Evolutionary conservation across 1,140 invertebrate genomes (phyloP).

Genomic region (Agrypnia vestita): DNA sequence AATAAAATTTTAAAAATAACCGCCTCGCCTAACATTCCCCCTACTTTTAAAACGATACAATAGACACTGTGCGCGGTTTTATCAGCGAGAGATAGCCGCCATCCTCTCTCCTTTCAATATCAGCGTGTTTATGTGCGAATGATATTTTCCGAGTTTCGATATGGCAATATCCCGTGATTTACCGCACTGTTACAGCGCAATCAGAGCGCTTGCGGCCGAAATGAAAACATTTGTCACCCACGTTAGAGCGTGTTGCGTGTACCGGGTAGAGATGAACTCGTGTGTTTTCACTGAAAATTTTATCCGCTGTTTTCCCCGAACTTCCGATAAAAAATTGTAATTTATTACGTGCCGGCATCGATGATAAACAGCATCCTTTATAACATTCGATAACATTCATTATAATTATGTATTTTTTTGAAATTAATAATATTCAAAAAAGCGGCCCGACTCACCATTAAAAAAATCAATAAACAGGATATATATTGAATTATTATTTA

Average conservation of each 20-base stretch:
- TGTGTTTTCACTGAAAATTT: constrained; percentile 5
- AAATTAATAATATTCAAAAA: too few relatives aligned
- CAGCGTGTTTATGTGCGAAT: constrained; percentile 41
- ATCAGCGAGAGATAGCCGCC: not conserved
- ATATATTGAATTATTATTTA: too few relatives aligned
- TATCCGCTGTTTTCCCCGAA: constrained; percentile 7
- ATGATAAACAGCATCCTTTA: too few relatives aligned
- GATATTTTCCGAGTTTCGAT: constrained; percentile 45
- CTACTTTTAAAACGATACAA: too few relatives aligned
- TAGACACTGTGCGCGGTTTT: not conserved
- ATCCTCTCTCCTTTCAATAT: constrained; percentile 15
- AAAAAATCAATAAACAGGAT: too few relatives aligned
- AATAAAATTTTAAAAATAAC: too few relatives aligned
- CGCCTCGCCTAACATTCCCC: too few relatives aligned
- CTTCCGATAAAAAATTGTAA: not conserved
- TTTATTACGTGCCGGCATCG: too few relatives aligned
- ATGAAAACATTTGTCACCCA: constrained; percentile 43
- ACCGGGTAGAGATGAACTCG: constrained; percentile 18
- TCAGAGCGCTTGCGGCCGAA: constrained; percentile 49
- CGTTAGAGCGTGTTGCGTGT: not conserved
- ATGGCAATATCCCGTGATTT: constrained; percentile 58
- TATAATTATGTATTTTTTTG: too few relatives aligned
- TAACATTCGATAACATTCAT: too few relatives aligned
- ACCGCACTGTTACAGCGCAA: constrained; percentile 55
- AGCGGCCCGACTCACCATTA: too few relatives aligned